Conservation (phyloP, 2,113 vertebrate genomes). For the Phalacrocorax aristotelis region DNA sequence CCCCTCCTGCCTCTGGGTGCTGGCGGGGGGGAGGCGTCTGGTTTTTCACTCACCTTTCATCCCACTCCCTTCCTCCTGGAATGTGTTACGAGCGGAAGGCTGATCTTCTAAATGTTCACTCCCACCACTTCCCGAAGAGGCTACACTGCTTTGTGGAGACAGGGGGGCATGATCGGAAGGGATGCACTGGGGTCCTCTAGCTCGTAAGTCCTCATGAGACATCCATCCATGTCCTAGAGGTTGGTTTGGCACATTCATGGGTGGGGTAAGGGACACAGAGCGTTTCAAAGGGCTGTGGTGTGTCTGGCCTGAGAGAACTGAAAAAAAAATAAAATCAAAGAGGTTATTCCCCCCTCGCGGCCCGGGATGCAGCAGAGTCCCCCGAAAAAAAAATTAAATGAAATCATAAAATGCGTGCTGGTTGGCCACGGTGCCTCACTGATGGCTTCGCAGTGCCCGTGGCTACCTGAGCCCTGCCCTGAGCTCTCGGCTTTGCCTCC, state of each 20-base stretch:
- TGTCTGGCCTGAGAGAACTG: conserved; percentile 91
- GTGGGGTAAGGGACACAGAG: conserved; percentile 98
- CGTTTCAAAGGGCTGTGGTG: conserved; percentile 99
- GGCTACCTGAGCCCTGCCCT: not conserved
- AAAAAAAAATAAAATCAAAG: conserved; percentile 76
- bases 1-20: not conserved
- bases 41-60: conserved; percentile 92
- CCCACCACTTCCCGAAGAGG: conserved; percentile 97
- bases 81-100: conserved; percentile 89
- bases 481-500: not conserved
- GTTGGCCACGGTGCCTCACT: not conserved
- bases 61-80: conserved; percentile 97
- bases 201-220: conserved; percentile 98
- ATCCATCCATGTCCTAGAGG: conserved; percentile 97
- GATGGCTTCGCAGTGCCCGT: not conserved
- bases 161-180: conserved; percentile 94
- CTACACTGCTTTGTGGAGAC: conserved; percentile 99
- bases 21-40: not conserved
- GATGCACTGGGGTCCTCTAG: conserved; percentile 86
- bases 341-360: conserved; percentile 75
- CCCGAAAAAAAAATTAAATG: not conserved
- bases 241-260: conserved; percentile 94
- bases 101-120: conserved; percentile 98
- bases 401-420: not conserved
- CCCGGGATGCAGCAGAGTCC: conserved; percentile 69